phyloP scores from a whole-genome alignment of 1,140 invertebrate genomes.

The Acromyrmex heyeri region DNA sequence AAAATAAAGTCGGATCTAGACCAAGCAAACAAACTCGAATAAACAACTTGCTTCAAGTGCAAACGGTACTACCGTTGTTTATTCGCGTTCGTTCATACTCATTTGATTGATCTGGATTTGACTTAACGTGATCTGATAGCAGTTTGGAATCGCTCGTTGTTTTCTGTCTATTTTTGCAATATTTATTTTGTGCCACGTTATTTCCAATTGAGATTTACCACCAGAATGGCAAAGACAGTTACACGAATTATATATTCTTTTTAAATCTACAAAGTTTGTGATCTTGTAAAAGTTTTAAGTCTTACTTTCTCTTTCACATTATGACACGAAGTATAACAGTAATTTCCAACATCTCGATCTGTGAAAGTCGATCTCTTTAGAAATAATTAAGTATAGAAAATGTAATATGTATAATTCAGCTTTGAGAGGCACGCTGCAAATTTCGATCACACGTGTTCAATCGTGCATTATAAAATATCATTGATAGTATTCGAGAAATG shows the following conservation, averaged over 20 bases:
- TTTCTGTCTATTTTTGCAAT: neutral
- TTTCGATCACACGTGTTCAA: no score
- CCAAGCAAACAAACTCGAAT: neutral
- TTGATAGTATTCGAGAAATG: neutral
- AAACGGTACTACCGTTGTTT: neutral
- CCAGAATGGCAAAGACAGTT: conserved; percentile 8
- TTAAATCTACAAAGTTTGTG: neutral
- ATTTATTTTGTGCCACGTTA: neutral
- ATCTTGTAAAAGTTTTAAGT: conserved; percentile 26
- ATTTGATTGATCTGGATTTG: neutral
- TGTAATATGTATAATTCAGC: neutral
- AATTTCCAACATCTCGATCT: neutral
- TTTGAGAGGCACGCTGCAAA: no score
- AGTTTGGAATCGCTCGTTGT: neutral
- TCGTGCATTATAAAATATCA: neutral
- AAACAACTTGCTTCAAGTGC: conserved; percentile 3
- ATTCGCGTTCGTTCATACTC: neutral
- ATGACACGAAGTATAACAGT: neutral
- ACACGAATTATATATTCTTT: neutral
- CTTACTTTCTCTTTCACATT: neutral
- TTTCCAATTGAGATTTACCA: conserved; percentile 27
- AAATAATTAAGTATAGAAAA: conserved; percentile 17
- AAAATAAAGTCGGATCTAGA: conserved; percentile 35
- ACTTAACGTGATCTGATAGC: neutral
- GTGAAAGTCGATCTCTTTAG: neutral